Evolutionary conservation across 2,113 vertebrate species (phyloP), one percentile per base, ranked within the genome.

Genomic region (Eidolon helvum): DNA sequence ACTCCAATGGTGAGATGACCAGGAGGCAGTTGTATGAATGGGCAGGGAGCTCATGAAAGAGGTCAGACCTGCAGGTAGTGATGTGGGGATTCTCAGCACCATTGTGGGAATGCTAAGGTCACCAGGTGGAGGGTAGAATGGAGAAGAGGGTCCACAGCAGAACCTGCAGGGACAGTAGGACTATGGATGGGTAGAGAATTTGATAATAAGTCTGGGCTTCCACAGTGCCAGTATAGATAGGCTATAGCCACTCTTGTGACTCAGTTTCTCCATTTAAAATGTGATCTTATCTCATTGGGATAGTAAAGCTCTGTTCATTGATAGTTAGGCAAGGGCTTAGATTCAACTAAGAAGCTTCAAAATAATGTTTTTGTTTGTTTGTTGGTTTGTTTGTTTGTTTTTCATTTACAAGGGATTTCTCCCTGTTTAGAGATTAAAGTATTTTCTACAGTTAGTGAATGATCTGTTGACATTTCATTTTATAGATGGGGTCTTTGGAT

Each of bases 381-480:
- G n/a, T n/a, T n/a, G n/a, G n/a, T n/a, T n/a, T n/a, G n/a, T n/a
- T n/a, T n/a, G n/a, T 12, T 18, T 33, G 10, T 45, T 50, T 87
- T 69, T 57, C 68, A 83, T 57, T 69, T 90, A 88, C 2, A 83
- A 90, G 45, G 38, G 26, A 18, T 63, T 88, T 96, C 45, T 86
- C 22, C 53, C 72, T 69, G 26, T 59, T 83, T 79, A 65, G 65
- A 63, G 30, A 86, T 85, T 68, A 57, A 89, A 85, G 35, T 66
- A 53, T 92, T 92, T 90, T 92, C 93, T 93, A 28, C 1, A 66
- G 21, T 86, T 68, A 78, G 57, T 92, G 33, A 57, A 11, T 38
- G n/a, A 63, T 63, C 48, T 96, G 26, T 87, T 91, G 50, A 94
- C 18, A 95, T 69, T 35, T 11, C 24, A 82, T 68, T 97, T 87